phyloP scores from a whole-genome alignment of 2,797 vertebrate genomes.

The Toxotes lorentzi region DNA sequence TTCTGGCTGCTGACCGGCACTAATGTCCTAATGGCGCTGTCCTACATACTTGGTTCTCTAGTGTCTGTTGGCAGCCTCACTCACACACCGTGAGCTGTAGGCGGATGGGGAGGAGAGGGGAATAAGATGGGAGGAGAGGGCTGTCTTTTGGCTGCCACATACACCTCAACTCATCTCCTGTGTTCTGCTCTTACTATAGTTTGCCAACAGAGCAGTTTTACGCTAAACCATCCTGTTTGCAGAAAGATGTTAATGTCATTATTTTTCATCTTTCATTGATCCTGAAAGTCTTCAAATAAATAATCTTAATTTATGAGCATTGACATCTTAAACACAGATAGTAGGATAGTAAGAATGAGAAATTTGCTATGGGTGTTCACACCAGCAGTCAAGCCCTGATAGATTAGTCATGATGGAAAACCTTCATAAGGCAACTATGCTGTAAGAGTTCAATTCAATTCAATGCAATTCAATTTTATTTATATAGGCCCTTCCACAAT shows the following conservation, averaged over 20 bases:
- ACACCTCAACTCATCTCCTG: constrained; percentile 25
- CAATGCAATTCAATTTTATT: no score
- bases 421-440: no score
- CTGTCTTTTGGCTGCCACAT: constrained; percentile 30
- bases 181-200: not conserved
- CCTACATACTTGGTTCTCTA: constrained; percentile 79
- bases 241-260: not conserved
- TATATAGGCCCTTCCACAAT: no score
- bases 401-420: not conserved
- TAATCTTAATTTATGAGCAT: not conserved
- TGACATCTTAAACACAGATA: not conserved
- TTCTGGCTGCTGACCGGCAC: constrained; percentile 80
- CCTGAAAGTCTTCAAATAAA: not conserved
- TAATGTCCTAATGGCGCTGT: constrained; percentile 85
- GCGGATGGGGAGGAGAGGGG: constrained; percentile 37
- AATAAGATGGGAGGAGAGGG: constrained; percentile 57
- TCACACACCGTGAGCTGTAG: constrained; percentile 55
- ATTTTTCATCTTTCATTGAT: not conserved
- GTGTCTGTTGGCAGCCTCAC: constrained; percentile 71
- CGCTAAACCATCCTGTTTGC: not conserved
- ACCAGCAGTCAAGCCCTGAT: not conserved
- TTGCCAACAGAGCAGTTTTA: not conserved
- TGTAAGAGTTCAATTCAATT: no score
- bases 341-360: not conserved
- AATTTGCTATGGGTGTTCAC: not conserved